Conservation (phyloP, 1,140 invertebrate species). For the Schlechtendalia chinensis region DNA sequence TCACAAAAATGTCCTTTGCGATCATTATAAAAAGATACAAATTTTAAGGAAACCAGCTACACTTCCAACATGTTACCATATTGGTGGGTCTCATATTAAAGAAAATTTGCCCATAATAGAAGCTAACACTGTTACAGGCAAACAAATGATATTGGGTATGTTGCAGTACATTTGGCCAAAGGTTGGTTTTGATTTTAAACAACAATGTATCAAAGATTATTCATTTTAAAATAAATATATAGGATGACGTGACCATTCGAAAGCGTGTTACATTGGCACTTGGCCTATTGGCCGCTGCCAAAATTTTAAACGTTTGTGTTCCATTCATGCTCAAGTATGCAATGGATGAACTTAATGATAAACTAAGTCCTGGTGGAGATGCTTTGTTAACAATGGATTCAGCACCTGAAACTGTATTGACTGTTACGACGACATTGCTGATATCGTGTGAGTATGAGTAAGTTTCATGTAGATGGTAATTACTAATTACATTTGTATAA, state of each 20-base stretch:
- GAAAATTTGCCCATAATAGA: slow-evolving; percentile 20
- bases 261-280: slow-evolving; percentile 83
- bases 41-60: background rate
- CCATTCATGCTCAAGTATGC: slow-evolving; percentile 97
- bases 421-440: slow-evolving; percentile 75
- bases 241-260: slow-evolving; percentile 77
- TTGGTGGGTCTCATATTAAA: slow-evolving; percentile 36
- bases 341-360: slow-evolving; percentile 83
- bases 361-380: slow-evolving; percentile 57
- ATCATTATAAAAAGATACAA: background rate
- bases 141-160: slow-evolving; percentile 85
- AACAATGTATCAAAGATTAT: no score
- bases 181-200: slow-evolving; percentile 58
- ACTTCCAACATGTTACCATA: slow-evolving; percentile 23
- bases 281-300: slow-evolving; percentile 74
- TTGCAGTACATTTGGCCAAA: slow-evolving; percentile 93
- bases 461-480: slow-evolving; percentile 35
- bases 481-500: background rate
- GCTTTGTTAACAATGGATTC: slow-evolving; percentile 66
- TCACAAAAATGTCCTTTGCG: slow-evolving; percentile 11
- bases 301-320: slow-evolving; percentile 87
- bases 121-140: slow-evolving; percentile 60
- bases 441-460: slow-evolving; percentile 78
- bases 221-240: slow-evolving; percentile 43
- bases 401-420: slow-evolving; percentile 70